phyloP scores from a whole-genome alignment of 2,888 invertebrate genomes.

The Protodeltote pygarga region DNA sequence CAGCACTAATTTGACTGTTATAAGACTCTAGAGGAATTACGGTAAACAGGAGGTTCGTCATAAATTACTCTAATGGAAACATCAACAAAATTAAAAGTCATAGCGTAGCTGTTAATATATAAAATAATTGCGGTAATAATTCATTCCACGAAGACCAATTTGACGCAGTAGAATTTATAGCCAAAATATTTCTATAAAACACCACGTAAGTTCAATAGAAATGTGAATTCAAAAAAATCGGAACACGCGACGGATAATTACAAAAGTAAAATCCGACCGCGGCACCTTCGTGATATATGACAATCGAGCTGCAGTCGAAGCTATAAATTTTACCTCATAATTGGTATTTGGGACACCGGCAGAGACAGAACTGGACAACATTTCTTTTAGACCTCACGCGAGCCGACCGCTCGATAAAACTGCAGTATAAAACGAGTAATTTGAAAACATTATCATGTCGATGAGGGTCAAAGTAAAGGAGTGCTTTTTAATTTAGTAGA shows the following conservation, averaged over 20 bases:
- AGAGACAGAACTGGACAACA: slow-evolving; percentile 42
- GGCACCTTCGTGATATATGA: slow-evolving; percentile 52
- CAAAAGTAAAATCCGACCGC: slow-evolving; percentile 42
- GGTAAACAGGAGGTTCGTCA: not conserved
- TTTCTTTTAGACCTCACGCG: slow-evolving; percentile 48
- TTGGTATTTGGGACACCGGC: slow-evolving; percentile 59
- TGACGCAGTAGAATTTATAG: not conserved
- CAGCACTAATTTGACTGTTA: slow-evolving; percentile 25
- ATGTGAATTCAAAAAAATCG: slow-evolving; percentile 16
- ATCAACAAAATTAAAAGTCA: slow-evolving; percentile 4
- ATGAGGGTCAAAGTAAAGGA: slow-evolving; percentile 1
- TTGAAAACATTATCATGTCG: slow-evolving; percentile 24
- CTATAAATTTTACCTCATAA: slow-evolving; percentile 58
- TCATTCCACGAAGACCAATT: not conserved
- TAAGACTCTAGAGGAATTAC: slow-evolving; percentile 3
- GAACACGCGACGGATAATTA: slow-evolving; percentile 45
- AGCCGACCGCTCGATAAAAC: slow-evolving; percentile 33
- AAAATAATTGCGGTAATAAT: not conserved
- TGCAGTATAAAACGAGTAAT: slow-evolving; percentile 44
- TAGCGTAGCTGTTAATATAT: slow-evolving; percentile 5
- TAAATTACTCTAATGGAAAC: slow-evolving; percentile 4
- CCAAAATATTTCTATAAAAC: slow-evolving; percentile 3
- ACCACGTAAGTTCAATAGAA: slow-evolving; percentile 9
- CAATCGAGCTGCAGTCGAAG: slow-evolving; percentile 46
- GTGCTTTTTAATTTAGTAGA: slow-evolving; percentile 23